Conservation (phyloP, 2,888 invertebrate genomes). For the Agrochola macilenta region DNA sequence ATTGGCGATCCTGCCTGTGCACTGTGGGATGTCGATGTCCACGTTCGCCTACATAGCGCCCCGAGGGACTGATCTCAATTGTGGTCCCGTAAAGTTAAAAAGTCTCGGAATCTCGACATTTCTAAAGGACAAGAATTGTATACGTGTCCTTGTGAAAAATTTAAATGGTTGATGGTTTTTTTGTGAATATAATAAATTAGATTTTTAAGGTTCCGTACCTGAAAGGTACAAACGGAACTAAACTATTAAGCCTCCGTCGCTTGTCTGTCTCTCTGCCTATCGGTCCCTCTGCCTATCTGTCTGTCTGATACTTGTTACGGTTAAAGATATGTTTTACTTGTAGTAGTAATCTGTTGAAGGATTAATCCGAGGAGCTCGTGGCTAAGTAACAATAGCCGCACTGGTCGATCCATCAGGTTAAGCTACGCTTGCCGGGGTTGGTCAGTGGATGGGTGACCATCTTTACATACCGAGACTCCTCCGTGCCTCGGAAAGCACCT, state of each 20-base stretch:
- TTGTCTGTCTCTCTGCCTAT: no score
- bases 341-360: background rate
- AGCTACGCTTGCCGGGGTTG: no score
- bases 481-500: no score
- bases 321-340: background rate
- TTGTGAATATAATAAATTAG: background rate
- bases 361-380: no score
- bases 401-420: no score
- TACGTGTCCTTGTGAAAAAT: background rate
- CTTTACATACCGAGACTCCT: no score
- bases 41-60: conserved; percentile 1
- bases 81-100: conserved; percentile 10
- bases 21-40: conserved; percentile 24
- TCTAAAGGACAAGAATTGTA: background rate
- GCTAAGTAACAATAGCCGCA: no score
- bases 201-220: background rate
- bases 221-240: background rate
- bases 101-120: background rate
- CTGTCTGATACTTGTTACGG: background rate
- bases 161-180: background rate
- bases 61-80: conserved; percentile 18
- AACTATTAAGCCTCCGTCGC: no score
- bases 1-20: conserved; percentile 25
- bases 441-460: no score
- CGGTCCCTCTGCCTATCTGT: background rate